Base-by-base conservation (phyloP, 2,797 vertebrate genomes). In the Graptemys geographica region DNA sequence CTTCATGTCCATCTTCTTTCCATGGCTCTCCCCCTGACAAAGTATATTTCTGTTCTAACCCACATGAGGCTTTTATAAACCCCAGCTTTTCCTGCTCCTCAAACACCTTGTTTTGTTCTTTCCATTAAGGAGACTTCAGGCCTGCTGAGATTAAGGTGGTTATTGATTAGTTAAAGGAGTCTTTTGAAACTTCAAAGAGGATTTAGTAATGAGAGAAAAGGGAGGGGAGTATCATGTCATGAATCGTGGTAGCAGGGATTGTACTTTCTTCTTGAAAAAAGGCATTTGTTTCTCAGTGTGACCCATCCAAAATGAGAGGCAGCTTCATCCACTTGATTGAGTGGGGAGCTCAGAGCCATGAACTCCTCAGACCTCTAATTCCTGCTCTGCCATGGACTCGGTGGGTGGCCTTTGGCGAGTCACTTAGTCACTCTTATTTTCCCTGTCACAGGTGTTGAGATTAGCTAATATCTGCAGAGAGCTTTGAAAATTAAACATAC, bases 91-190 rank as follows among this genome's bases (percentile, higher is more conserved):
- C 55, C 65, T 86, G 76, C 28, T 37, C 37, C 51, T 93, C 52
- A 55, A 53, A 5, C 52, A 87, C 56, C 56, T 89, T 56, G 3
- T 9, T 5, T 87, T 94, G 80, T 87, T 90, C 81, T 85, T 81
- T 44, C 5, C 15, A 28, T 18, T 78, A 28, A 81, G 27, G 88
- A 92, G 79, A 92, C 44, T 33, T 91, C 49, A 13, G 0, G 0
- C 47, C 90, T 90, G n/a, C 62, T 65, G 83, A 79, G 74, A 85
- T 90, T 90, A 69, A 88, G 87, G 23, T 94, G 85, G 72, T 88
- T 90, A 84, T 11, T 90, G 81, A 49, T 94, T 78, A 83, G 23
- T 96, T 88, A 94, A 94, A 96, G 76, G 41, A 1, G 0, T 33
- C 33, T 25, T n/a, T 72, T 85, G 79, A 65, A 82, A 52, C 25